Base-by-base conservation (phyloP, 2,113 vertebrate species). In the Oryzias melastigma region DNA sequence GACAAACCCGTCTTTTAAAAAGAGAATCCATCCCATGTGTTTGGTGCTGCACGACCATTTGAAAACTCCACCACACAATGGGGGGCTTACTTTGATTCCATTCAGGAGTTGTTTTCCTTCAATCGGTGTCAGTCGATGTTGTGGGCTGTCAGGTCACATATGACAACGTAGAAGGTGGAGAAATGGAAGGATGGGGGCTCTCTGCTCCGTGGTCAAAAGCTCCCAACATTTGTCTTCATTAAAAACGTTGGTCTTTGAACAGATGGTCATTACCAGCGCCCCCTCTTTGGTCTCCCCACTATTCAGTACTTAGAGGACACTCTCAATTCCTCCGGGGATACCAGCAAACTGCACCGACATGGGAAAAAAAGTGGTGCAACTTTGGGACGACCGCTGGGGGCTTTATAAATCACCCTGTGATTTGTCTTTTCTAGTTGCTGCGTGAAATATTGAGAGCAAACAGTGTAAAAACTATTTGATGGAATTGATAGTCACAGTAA, bases 231-330 rank as follows among this genome's bases (percentile, higher is more conserved):
- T 56, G 18, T 91, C 91, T 91, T 91, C 91, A 92, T 92, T 92
- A 91, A 90, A 91, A 82, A 83, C 75, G 78, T 83, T 81, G 82
- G 74, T 82, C 80, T 82, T 69, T 41, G 85, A 91, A 75, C 91
- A 92, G 91, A 92, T 92, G 91, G 91, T 80, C 89, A 87, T 92
- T 90, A 91, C 88, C 70, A 77, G 77, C 71, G 52, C 78, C 73
- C 43, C 48, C 50, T 56, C 25, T 73, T 55, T 57, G 61, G 63
- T 62, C 27, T 46, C 69, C 10, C 76, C 75, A 81, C 77, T 51
- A 52, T 74, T 67, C 71, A 71, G 63, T 86, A 87, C 87, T 88
- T 91, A 81, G 84, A 90, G 89, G 88, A 87, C 87, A 84, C 55
- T 52, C 56, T 53, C 52, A 24, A 20, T 64, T 72, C 82, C 76